Base-by-base conservation (phyloP, 1,140 invertebrate species). In the Lepidurus packardi region DNA sequence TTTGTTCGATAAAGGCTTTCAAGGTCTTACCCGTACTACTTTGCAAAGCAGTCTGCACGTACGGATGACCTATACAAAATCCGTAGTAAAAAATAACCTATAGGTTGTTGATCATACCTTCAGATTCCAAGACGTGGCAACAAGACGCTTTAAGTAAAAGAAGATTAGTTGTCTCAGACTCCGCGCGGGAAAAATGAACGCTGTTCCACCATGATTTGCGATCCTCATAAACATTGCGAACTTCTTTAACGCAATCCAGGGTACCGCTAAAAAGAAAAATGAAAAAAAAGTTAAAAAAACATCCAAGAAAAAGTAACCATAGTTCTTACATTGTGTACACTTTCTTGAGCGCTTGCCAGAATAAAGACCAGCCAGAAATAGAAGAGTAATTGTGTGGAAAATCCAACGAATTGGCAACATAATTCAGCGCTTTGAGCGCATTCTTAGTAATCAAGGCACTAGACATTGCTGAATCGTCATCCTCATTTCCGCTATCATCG, bases 41-140 rank as follows among this genome's bases (percentile, higher is more conserved):
- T 21, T 65, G 53, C 53, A 65, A 16, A 13, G 53, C 53, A 13
- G 53, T 65, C 21, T 16, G 53, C 6, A 65, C n/a, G 13, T n/a
- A 65, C 1, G 53, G 53, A 65, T 65, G 53, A 65, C 21, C 53
- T 65, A 4, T n/a, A 65, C 16, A 65, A 65, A 21, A 65, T 47
- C 10, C 1, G 1, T 47, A 16, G 0, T 16, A 16, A 65, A 65
- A 65, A 65, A 65, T 16, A 65, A 16, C 21, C 53, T n/a, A 65
- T 65, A 16, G 21, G 45, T 6, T 47, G 4, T 9, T 16, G n/a
- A 65, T n/a, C 53, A 65, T n/a, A 65, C 53, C 53, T 65, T 65
- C 53, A 65, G 53, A 13, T 65, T 65, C 53, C 53, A 65, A 65
- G 53, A 65, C 53, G 13, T 65, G 21, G 53, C 53, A 65, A 65